These are phyloP conservation scores for Stomatorhinus walkeri DNA, from an alignment of 2,797 vertebrate genomes.

Conservation along the genomic window DNA sequence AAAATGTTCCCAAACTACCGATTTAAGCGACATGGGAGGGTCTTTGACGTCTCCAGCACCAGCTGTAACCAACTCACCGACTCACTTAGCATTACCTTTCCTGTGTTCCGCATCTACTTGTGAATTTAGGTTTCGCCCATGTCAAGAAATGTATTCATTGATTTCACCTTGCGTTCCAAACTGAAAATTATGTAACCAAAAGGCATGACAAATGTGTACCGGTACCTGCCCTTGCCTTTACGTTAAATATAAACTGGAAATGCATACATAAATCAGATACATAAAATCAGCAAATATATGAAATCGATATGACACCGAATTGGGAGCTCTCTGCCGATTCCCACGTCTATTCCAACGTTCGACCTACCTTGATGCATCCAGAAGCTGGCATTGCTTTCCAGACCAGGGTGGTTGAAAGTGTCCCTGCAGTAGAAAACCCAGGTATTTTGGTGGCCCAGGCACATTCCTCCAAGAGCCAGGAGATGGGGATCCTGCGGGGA, in stretches of 20 bases:
- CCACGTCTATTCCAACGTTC: neutral
- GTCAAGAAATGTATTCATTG: neutral
- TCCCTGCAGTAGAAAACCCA: constrained; percentile 68
- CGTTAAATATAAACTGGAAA: neutral
- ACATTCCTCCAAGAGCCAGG: constrained; percentile 60
- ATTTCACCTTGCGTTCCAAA: neutral
- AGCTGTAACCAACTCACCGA: neutral
- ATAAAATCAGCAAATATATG: neutral
- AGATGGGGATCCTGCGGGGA: constrained; percentile 54
- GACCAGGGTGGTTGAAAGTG: constrained; percentile 64
- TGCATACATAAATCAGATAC: no score
- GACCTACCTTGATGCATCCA: constrained; percentile 65
- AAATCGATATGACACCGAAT: neutral
- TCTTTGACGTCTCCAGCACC: neutral
- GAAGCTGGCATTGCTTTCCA: constrained; percentile 56
- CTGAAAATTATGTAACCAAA: neutral
- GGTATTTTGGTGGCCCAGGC: constrained; percentile 41
- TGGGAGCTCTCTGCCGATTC: neutral
- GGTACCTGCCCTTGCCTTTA: neutral
- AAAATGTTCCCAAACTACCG: neutral
- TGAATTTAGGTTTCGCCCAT: neutral
- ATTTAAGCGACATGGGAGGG: neutral
- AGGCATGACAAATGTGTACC: neutral
- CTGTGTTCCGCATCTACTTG: neutral
- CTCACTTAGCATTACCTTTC: neutral